Base-by-base conservation (phyloP, 2,113 vertebrate genomes). In the Orthonyx spaldingii region DNA sequence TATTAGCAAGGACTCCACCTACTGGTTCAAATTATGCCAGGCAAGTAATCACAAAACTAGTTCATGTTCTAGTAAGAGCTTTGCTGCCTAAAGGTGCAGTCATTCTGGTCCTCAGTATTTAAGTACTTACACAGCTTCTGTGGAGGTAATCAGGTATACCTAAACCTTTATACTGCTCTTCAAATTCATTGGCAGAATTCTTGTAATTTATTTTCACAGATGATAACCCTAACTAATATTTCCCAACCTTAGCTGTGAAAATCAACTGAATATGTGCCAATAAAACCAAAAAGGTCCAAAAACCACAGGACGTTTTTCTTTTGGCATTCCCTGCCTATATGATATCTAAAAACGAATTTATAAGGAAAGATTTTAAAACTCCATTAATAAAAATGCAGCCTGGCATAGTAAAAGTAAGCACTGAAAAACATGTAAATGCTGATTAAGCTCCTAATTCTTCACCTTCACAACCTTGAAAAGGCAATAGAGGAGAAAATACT, bases 1-100 rank as follows among this genome's bases (percentile, higher is more conserved):
- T 97, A 98, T 98, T 98, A 98, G 96, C 98, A 99, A 99, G 98
- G 96, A 97, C 98, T 98, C 98, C 98, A 98, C 98, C 98, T 99
- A 98, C 98, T 98, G 98, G 98, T 96, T 97, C 74, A 94, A 91
- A 87, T 84, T 93, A 89, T 88, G 76, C 80, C 96, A 97, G 97
- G 87, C 98, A 98, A 97, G 97, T 77, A 75, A 69, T 90, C 8
- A 53, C 71, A 91, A 90, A 93, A 86, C 13, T 9, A 50, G 87
- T 89, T 96, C 52, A 60, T 4, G 46, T 64, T 80, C 44, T 47
- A 70, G 75, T 76, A 91, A 88, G 79, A 87, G 86, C 71, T 84
- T 95, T 87, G 55, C 39, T 95, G 91, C 84, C 79, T 81, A 30
- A 90, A 88, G 61, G 12, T 84, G 46, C 35, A 72, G 27, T 49